Evolutionary conservation across 2,888 invertebrate genomes (phyloP).

Genomic region (Invenusta paracnida): DNA sequence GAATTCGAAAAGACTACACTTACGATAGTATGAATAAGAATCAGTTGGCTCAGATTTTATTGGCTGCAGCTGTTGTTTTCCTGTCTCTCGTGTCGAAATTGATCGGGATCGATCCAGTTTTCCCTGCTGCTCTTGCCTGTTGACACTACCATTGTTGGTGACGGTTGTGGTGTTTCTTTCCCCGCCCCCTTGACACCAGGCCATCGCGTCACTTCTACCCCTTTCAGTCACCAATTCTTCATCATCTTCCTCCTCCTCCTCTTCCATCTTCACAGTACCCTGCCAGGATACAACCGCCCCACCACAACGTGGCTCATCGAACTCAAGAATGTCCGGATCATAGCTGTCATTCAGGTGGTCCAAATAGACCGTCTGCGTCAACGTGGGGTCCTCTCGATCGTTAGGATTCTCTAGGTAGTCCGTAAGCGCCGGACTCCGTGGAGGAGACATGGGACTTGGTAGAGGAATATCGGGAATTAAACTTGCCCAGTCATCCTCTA

Average conservation of each 20-base stretch:
- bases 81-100: too few species aligned
- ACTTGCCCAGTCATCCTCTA: slow-evolving; percentile 10
- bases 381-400: background rate
- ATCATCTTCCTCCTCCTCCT: background rate
- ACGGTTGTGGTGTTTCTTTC: too few species aligned
- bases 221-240: too few species aligned
- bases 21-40: too few species aligned
- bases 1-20: too few species aligned
- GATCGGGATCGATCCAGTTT: too few species aligned
- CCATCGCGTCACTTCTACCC: too few species aligned
- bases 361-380: background rate
- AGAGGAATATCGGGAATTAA: slow-evolving; percentile 7
- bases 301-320: background rate
- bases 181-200: too few species aligned
- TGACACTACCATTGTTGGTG: too few species aligned
- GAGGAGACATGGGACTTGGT: background rate
- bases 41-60: too few species aligned
- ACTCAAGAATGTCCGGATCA: background rate
- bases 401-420: slow-evolving; percentile 1
- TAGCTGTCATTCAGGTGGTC: background rate
- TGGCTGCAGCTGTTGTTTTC: too few species aligned
- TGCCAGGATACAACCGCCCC: background rate
- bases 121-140: too few species aligned
- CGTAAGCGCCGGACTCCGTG: background rate
- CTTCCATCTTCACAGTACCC: background rate